Percentiles rank a stretch among this genome's conserved stretches.
Conservation (phyloP, 2,797 vertebrate species). For the Sebastes umbrosus region DNA sequence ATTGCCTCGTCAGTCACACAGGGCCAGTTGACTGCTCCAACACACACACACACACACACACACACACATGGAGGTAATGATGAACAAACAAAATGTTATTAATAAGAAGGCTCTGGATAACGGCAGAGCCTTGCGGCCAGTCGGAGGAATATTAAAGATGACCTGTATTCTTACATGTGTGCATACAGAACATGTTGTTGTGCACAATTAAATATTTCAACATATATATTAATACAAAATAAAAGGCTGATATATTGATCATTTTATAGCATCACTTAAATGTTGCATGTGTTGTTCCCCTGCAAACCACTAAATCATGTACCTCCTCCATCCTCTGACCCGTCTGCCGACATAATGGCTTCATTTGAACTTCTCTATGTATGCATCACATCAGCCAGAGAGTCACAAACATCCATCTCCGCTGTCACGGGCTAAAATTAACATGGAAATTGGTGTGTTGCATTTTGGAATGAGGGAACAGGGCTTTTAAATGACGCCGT, state of each 20-base stretch:
- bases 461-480: constrained; percentile 63
- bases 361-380: constrained; percentile 51
- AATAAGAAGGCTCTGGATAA: neutral
- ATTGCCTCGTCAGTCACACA: constrained; percentile 39
- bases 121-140: neutral
- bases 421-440: constrained; percentile 72
- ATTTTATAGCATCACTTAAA: neutral
- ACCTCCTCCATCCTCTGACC: neutral
- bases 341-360: constrained; percentile 49
- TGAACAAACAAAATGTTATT: neutral
- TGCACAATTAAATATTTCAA: neutral
- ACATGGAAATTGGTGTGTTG: constrained; percentile 83
- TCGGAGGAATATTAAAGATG: neutral
- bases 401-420: constrained; percentile 79
- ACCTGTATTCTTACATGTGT: neutral
- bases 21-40: neutral
- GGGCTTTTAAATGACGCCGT: constrained; percentile 39
- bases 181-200: neutral
- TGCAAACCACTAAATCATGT: constrained; percentile 28
- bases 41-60: neutral
- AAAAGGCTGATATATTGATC: neutral
- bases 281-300: constrained; percentile 6
- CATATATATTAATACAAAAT: neutral
- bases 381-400: constrained; percentile 67
- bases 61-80: neutral